A percentile compares a stretch with the other conserved stretches of the same genome.
Conservation (phyloP, 2,113 vertebrate genomes). For the Tachycineta bicolor region DNA sequence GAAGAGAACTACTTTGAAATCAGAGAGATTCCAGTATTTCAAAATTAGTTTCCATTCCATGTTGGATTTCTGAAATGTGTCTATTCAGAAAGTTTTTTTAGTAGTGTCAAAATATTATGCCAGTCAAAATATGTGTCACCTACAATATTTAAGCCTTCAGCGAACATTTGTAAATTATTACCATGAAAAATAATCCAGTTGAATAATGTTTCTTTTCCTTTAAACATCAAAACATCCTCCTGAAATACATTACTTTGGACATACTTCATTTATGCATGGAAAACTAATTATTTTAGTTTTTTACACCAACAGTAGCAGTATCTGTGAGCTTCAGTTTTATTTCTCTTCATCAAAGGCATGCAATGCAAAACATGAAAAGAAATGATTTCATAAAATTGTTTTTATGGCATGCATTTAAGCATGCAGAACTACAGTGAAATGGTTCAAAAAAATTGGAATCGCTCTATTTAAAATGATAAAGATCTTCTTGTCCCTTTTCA, state of each 20-base stretch:
- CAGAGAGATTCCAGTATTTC: neutral
- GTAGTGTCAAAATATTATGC: neutral
- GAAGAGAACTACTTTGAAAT: conserved; percentile 28
- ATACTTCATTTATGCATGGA: neutral
- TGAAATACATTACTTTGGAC: neutral
- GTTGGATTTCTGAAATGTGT: neutral
- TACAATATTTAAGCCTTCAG: neutral
- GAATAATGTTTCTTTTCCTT: neutral
- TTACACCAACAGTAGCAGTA: neutral
- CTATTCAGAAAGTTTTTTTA: neutral
- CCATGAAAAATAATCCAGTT: neutral
- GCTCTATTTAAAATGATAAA: conserved; percentile 36
- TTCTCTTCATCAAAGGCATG: neutral
- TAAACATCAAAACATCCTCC: neutral
- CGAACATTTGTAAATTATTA: neutral
- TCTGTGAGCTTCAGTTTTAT: neutral
- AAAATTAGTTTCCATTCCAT: neutral
- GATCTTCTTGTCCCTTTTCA: conserved; percentile 31
- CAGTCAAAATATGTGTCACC: neutral
- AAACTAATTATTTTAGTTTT: neutral
- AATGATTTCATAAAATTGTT: neutral
- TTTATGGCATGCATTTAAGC: neutral
- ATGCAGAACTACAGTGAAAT: neutral
- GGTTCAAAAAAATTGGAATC: neutral
- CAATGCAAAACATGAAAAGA: neutral